Conservation (phyloP, 2,113 vertebrate species). For the Hippocampus guttulatus region DNA sequence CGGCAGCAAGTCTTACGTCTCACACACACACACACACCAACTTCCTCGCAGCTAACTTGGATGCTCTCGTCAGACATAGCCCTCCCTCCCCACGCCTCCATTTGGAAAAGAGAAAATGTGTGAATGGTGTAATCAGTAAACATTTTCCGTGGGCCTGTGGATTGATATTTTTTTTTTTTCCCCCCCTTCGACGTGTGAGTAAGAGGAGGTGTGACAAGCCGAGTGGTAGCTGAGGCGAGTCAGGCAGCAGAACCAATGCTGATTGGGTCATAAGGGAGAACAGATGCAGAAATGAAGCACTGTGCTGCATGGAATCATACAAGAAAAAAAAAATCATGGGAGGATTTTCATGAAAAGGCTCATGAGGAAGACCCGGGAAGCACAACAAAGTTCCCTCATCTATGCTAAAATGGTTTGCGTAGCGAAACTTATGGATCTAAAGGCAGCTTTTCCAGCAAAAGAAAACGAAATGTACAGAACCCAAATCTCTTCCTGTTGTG, state of each 20-base stretch:
- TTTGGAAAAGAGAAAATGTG: constrained; percentile 21
- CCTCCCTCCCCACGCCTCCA: background rate
- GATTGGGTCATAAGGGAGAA: constrained; percentile 44
- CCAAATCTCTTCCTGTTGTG: background rate
- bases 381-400: too few species aligned
- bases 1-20: constrained; percentile 29
- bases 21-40: constrained; percentile 9
- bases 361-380: background rate
- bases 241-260: constrained; percentile 34
- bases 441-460: too few species aligned
- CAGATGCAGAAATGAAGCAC: constrained; percentile 19
- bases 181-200: constrained; percentile 20
- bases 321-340: background rate
- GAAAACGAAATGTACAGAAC: too few species aligned
- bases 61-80: constrained; percentile 5
- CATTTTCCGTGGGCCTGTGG: constrained; percentile 26
- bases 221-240: constrained; percentile 38
- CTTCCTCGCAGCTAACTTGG: constrained; percentile 23
- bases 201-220: constrained; percentile 41
- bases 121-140: constrained; percentile 2
- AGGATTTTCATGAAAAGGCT: background rate
- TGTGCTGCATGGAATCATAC: constrained; percentile 10
- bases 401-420: too few species aligned
- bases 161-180: background rate
- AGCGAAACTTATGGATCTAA: too few species aligned